A percentile compares a stretch with the other conserved stretches of the same genome.
Conservation (phyloP, 2,797 vertebrate species). For the Hippoglossus hippoglossus region DNA sequence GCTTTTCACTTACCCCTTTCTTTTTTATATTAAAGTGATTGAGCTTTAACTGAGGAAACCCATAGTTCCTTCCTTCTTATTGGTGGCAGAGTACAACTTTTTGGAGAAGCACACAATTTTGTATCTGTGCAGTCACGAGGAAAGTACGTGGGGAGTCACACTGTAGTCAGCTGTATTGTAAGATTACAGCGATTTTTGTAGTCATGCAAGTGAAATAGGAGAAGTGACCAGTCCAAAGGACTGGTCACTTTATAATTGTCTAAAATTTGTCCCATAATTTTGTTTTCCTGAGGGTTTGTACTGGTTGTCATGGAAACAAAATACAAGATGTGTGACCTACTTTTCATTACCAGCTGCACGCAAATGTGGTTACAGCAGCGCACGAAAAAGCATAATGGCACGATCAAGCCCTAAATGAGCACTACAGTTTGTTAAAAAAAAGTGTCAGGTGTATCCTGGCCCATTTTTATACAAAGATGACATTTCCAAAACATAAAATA, state of each 20-base stretch:
- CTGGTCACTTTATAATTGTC: not conserved
- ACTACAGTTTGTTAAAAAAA: not conserved
- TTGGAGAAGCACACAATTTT: not conserved
- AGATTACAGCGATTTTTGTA: not conserved
- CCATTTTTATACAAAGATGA: not conserved
- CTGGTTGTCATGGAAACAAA: slow-evolving; percentile 51
- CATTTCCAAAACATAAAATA: not conserved
- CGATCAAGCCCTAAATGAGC: not conserved
- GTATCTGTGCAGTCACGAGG: not conserved
- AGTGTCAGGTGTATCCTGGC: not conserved
- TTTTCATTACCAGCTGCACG: slow-evolving; percentile 18
- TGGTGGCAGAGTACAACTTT: slow-evolving; percentile 2
- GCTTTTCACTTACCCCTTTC: not conserved
- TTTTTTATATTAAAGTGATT: not conserved
- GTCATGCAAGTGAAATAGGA: not conserved
- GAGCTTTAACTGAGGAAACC: not conserved
- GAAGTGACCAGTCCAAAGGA: not conserved
- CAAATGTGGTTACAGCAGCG: slow-evolving; percentile 1
- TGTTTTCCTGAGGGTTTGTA: slow-evolving; percentile 3
- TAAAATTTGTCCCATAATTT: slow-evolving; percentile 4
- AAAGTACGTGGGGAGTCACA: slow-evolving; percentile 20
- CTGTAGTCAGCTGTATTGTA: slow-evolving; percentile 29
- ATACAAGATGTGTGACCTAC: slow-evolving; percentile 25
- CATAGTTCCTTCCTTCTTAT: not conserved
- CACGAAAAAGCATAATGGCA: not conserved